A percentile compares a stretch with the other conserved stretches of the same genome.
phyloP scores from a whole-genome alignment of 2,888 invertebrate species.

The Cephus pygmeus region DNA sequence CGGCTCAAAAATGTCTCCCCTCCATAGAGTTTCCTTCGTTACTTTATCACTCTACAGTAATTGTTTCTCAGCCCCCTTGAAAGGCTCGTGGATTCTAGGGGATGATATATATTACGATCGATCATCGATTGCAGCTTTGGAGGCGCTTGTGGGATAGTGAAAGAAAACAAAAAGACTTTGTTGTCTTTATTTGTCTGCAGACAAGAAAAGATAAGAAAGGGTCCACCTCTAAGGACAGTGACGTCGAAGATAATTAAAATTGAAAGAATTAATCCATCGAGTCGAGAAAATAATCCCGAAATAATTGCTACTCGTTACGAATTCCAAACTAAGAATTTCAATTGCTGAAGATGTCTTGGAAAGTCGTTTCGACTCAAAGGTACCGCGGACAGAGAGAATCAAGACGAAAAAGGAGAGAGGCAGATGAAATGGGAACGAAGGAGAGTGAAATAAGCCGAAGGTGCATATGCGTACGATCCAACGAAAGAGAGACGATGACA shows the following conservation, averaged over 20 bases:
- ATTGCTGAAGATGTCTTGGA: background rate
- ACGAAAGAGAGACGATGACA: background rate
- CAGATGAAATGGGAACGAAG: background rate
- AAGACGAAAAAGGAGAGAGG: background rate
- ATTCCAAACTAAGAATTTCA: background rate
- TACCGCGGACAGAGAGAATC: conserved; percentile 9
- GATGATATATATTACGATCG: background rate
- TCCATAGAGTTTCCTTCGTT: conserved; percentile 9
- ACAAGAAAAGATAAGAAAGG: background rate
- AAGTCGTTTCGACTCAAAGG: background rate
- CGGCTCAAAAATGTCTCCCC: background rate
- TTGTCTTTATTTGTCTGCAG: background rate
- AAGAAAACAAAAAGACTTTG: background rate
- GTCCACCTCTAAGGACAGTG: background rate
- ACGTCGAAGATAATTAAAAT: background rate
- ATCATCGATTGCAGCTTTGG: background rate
- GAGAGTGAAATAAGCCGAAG: background rate
- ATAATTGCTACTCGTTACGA: background rate
- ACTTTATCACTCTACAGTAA: conserved; percentile 22
- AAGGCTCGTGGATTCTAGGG: background rate
- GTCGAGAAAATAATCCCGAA: background rate
- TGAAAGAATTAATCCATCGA: background rate
- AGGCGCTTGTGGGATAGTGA: background rate
- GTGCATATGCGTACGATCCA: background rate
- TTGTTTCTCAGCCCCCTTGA: conserved; percentile 14